Evolutionary conservation across 1,140 invertebrate genomes (phyloP), one percentile per base, ranked within the genome.

Genomic region (Calliopsis andreniformis): DNA sequence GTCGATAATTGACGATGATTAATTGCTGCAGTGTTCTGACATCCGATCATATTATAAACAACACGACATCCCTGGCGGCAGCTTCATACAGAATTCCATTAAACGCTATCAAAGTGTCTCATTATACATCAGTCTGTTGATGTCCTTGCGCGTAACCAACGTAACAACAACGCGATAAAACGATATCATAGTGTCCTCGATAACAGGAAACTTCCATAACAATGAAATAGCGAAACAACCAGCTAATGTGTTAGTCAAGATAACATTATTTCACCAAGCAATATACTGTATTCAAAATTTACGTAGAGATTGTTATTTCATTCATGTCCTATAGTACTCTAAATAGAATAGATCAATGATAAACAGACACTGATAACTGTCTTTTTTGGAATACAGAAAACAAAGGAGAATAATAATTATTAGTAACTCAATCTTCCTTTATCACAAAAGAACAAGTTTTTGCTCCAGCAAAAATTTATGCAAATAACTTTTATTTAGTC

Each of bases 51-150:
- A 83, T 84, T 87, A 86, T 86, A 87, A 88, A 87, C 86, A 86
- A 88, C 64, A 67, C 78, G 76, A 61, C 84, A 76, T 59, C 69
- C 79, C 76, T 53, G 58, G 4, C 59, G 30, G 18, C 75, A 51
- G 66, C 80, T 79, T 80, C 86, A 82, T 84, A 75, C 73, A 56
- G 72, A 85, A 87, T 89, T 89, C 83, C 84, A 89, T 90, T 89
- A 88, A 90, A 86, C 82, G 85, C 82, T 88, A 90, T 89, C 89
- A 90, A 89, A 89, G 85, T 88, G 87, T 89, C 87, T 82, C 79
- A 84, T 90, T 87, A 87, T 84, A 85, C 83, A 82, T 87, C 81
- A 88, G 61, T 49, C 76, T 68, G 30, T 25, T 76, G 59, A 68
- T 75, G 56, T 71, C 80, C 73, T 66, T 51, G 51, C 59, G 53